Percentiles rank a stretch among this genome's conserved stretches.
Conservation (phyloP, 2,888 invertebrate species). For the Drosophila bunnanda region DNA sequence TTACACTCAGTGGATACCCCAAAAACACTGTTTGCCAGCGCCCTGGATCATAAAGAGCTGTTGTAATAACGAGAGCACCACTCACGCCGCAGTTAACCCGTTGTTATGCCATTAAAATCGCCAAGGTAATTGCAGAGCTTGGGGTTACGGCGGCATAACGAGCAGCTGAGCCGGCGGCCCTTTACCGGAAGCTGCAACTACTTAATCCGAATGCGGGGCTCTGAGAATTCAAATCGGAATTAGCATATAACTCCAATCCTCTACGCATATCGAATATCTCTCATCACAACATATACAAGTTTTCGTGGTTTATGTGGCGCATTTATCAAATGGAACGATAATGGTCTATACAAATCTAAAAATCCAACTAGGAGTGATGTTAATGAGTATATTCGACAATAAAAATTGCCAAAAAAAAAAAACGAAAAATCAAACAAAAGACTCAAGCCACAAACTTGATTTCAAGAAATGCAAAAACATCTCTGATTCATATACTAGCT, state of each 20-base stretch:
- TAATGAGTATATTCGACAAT: slow-evolving; percentile 3
- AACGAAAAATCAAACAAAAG: slow-evolving; percentile 34
- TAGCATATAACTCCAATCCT: slow-evolving; percentile 16
- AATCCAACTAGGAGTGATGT: slow-evolving; percentile 7
- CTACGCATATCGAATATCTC: slow-evolving; percentile 30
- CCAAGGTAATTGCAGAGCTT: slow-evolving; percentile 39
- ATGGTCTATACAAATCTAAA: slow-evolving; percentile 14
- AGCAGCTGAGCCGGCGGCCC: slow-evolving; percentile 10
- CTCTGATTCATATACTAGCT: neutral
- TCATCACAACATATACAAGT: slow-evolving; percentile 1
- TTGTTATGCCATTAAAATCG: slow-evolving; percentile 29
- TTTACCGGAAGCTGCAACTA: slow-evolving; percentile 33
- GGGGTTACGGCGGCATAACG: slow-evolving; percentile 30
- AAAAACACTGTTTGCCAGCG: slow-evolving; percentile 29
- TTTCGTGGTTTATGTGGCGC: slow-evolving; percentile 15
- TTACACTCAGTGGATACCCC: slow-evolving; percentile 40
- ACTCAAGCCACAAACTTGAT: slow-evolving; percentile 55
- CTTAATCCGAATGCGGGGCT: slow-evolving; percentile 12
- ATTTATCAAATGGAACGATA: slow-evolving; percentile 22
- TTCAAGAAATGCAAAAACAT: slow-evolving; percentile 9
- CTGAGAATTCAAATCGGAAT: slow-evolving; percentile 10
- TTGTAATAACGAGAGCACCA: slow-evolving; percentile 43
- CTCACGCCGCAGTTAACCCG: slow-evolving; percentile 31
- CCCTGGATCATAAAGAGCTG: slow-evolving; percentile 32
- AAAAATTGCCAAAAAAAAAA: slow-evolving; percentile 11